phyloP scores from a whole-genome alignment of 1,140 invertebrate genomes.

The Akabosia matsudoensis region DNA sequence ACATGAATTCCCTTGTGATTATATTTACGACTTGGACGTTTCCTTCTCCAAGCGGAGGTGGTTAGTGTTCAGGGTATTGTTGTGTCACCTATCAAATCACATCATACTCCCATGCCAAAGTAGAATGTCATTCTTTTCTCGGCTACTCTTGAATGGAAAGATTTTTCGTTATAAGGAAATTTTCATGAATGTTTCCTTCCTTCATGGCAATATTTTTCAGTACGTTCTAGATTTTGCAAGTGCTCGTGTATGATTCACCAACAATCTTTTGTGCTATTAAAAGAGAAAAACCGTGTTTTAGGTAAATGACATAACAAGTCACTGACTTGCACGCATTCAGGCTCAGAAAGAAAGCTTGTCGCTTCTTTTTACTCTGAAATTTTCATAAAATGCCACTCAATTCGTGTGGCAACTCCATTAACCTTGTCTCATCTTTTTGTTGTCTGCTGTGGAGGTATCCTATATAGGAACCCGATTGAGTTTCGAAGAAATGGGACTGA shows the following conservation, averaged over 20 bases:
- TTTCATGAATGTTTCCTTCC: too few relatives aligned
- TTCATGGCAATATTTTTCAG: too few relatives aligned
- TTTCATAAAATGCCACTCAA: slow-evolving; percentile 46
- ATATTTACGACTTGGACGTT: background rate
- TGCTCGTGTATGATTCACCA: too few relatives aligned
- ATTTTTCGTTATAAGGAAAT: too few relatives aligned
- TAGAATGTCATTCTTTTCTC: background rate
- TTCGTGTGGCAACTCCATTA: slow-evolving; percentile 43
- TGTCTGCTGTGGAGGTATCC: background rate
- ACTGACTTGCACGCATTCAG: background rate
- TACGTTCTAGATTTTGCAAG: too few relatives aligned
- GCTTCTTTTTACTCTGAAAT: slow-evolving; percentile 17
- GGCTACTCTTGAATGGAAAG: too few relatives aligned
- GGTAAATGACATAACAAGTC: background rate
- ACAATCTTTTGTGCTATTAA: too few relatives aligned
- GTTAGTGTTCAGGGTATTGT: background rate
- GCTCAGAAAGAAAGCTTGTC: too few relatives aligned
- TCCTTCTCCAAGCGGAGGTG: background rate
- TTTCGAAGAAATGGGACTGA: too few relatives aligned
- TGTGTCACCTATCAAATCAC: slow-evolving; percentile 7
- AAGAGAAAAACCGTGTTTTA: too few relatives aligned
- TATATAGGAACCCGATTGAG: too few relatives aligned
- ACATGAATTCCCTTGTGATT: background rate
- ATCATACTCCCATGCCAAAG: background rate
- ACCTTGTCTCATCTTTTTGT: slow-evolving; percentile 43